Evolutionary conservation across 2,888 invertebrate genomes (phyloP), one percentile per base, ranked within the genome.

Genomic region (Eupithecia subumbrata): DNA sequence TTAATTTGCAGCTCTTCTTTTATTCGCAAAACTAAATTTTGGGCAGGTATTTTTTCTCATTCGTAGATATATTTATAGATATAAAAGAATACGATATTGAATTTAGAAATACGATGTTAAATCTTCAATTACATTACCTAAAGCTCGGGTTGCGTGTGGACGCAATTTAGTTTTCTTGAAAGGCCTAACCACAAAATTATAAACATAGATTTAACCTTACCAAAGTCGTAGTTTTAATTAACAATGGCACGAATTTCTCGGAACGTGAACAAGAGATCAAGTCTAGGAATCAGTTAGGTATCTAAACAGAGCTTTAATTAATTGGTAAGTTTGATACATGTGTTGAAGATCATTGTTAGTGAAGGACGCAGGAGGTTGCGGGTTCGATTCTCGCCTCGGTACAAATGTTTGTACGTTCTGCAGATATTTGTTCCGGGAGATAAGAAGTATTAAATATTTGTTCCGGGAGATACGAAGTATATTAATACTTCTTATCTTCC

Each of bases 131-230:
- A 25, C 25, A 60, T 60, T 25, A n/a, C 60, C 14, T 14, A 14
- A 60, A 60, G 60, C 25, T 22, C 12, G 56, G 22, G 14, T 60
- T 60, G 25, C 60, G 60, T 56, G 56, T 22, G 12, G 25, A 25
- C 25, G 0, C 25, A 60, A 60, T 25, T 60, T 14, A 25, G 60
- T 25, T 25, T 60, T 25, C 60, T 22, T 60, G 60, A 14, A 60
- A 60, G 14, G 25, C 60, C 22, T 25, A 12, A 60, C 25, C 22
- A 12, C 25, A 60, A 14, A 25, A 60, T 60, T 60, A 60, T 12
- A 25, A 25, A 60, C 14, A 60, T 60, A 60, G 60, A 60, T 60
- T 60, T 60, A 22, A 60, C 60, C 22, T 60, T 60, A 60, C 60
- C 60, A 22, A 60, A 60, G 60, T 60, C 60, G 60, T 60, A 12